Percentiles rank a stretch among this genome's conserved stretches.
These are phyloP conservation scores for Picathartes gymnocephalus DNA, from an alignment of 2,113 vertebrate genomes.

Conservation along the genomic window DNA sequence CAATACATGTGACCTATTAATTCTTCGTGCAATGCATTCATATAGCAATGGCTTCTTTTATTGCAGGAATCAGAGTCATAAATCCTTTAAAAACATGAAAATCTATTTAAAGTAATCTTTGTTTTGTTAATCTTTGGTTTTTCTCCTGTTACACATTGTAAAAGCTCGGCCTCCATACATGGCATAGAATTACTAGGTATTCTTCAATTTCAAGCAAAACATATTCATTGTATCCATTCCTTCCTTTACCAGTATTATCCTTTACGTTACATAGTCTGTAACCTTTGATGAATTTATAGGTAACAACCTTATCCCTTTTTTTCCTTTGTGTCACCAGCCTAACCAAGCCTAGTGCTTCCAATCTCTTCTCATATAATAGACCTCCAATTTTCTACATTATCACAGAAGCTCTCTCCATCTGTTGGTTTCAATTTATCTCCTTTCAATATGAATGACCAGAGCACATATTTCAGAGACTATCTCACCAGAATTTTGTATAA, in stretches of 20 bases:
- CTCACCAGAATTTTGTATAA: not conserved
- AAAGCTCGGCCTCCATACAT: not conserved
- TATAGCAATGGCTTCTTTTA: not conserved
- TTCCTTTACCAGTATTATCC: not conserved
- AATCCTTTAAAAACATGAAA: not conserved
- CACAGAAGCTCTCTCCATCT: not conserved
- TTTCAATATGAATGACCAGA: not conserved
- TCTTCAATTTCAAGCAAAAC: not conserved
- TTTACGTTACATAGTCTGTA: not conserved
- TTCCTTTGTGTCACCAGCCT: not conserved
- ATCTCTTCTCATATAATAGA: not conserved
- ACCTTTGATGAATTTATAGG: not conserved
- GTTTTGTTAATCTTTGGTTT: not conserved
- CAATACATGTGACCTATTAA: not conserved
- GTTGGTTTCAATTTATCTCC: not conserved
- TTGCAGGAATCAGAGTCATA: not conserved
- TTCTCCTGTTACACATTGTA: not conserved
- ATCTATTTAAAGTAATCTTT: not conserved
- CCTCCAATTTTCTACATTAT: not conserved
- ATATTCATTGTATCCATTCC: not conserved
- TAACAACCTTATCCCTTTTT: not conserved
- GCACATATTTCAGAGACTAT: not conserved
- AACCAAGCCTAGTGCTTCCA: not conserved
- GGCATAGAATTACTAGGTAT: not conserved
- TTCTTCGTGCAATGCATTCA: not conserved